Conservation (phyloP, 2,113 vertebrate species). For the Charina bottae region DNA sequence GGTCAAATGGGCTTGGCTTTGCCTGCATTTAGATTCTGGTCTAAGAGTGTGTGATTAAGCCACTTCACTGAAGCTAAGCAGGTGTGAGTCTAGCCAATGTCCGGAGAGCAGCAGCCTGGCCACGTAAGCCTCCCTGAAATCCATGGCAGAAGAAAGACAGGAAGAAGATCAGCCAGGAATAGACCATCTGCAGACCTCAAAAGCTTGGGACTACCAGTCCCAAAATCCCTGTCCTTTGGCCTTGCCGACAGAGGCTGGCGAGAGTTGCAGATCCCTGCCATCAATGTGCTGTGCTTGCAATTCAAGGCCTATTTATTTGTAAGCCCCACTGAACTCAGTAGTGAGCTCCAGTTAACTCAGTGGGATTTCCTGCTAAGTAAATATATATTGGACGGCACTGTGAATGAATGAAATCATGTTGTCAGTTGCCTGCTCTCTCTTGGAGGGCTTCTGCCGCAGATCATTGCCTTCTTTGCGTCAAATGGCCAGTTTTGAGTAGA, state of each 20-base stretch:
- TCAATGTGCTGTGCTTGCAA: not conserved
- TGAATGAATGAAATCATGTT: not conserved
- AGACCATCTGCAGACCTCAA: not conserved
- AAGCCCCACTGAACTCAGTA: not conserved
- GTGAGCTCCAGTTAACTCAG: not conserved
- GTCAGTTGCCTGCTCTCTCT: not conserved
- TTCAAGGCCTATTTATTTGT: not conserved
- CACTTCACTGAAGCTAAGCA: not conserved
- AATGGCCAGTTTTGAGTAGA: conserved; percentile 68
- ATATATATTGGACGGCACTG: not conserved
- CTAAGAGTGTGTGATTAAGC: not conserved
- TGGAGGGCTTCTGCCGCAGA: conserved; percentile 37
- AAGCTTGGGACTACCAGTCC: not conserved
- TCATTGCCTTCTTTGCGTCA: conserved; percentile 58
- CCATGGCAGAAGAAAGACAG: not conserved
- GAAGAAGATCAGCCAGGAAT: not conserved
- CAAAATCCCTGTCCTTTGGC: not conserved
- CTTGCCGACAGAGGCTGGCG: not conserved
- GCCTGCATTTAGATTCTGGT: conserved; percentile 1
- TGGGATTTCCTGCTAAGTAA: not conserved
- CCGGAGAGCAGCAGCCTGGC: not conserved
- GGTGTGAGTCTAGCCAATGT: not conserved
- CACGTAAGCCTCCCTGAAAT: not conserved
- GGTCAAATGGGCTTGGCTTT: conserved; percentile 58
- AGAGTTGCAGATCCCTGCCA: not conserved